phyloP scores from a whole-genome alignment of 1,140 invertebrate genomes.

The Scylla paramamosain region DNA sequence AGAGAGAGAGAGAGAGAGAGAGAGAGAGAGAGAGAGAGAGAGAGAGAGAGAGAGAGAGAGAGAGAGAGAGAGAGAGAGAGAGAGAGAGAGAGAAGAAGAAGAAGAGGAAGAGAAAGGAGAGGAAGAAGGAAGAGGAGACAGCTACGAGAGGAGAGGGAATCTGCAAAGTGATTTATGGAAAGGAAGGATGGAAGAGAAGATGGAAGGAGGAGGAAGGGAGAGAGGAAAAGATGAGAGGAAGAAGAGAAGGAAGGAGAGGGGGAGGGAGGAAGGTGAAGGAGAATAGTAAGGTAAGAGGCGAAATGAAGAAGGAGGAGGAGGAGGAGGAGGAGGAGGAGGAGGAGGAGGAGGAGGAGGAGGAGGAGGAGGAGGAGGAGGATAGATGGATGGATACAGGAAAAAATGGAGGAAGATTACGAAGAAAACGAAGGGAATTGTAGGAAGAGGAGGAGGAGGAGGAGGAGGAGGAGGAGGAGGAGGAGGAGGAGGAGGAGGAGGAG shows the following conservation, averaged over 20 bases:
- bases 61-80: no score
- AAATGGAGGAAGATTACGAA: no score
- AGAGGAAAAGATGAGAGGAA: not conserved
- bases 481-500: no score
- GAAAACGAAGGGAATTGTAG: no score
- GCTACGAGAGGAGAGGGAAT: not conserved
- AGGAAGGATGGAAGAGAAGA: not conserved
- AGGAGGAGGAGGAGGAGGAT: not conserved
- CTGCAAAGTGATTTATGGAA: not conserved
- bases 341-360: not conserved
- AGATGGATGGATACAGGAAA: not conserved
- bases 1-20: no score
- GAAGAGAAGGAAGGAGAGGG: not conserved
- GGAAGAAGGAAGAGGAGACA: not conserved
- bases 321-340: slow-evolving; percentile 7
- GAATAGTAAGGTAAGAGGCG: not conserved
- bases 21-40: no score
- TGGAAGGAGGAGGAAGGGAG: not conserved
- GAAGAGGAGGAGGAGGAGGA: not conserved
- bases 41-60: no score
- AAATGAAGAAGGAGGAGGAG: not conserved
- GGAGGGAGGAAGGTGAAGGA: not conserved
- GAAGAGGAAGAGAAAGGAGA: not conserved
- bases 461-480: no score
- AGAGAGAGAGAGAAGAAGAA: not conserved